Base-by-base conservation (phyloP, 2,888 invertebrate species). In the Dryococelus australis region DNA sequence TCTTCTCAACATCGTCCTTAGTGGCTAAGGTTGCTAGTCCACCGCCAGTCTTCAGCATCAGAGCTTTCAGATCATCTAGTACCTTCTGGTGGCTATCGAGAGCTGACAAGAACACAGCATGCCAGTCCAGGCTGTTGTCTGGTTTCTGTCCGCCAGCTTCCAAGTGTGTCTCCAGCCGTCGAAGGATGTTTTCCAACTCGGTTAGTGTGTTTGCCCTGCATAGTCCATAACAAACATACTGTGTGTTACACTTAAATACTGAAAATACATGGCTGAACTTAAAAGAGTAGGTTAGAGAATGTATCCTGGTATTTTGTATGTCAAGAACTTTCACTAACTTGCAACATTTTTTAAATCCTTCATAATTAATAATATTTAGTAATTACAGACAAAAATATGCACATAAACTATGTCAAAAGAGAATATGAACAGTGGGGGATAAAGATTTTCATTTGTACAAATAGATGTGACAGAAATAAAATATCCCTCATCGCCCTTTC, bases 1-100 rank as follows among this genome's bases (percentile, higher is more conserved):
- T 91, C 20, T 92, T 92, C 87, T 94, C 93, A 0, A 96, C 91
- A 88, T 95, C 95, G 0, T 92, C 90, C 26, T 92, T 92, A 8
- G 93, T 92, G 8, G 95, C 94, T 81, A 95, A 20, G 8, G 53
- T n/a, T 9, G 24, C 12, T 78, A 88, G 9, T 2, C 86, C 86
- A 43, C 47, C 90, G 89, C 43, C 89, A 88, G 35, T 92, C 87
- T 89, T 91, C 91, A n/a, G 89, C 87, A 85, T 90, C 89, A 35
- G 92, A 88, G 8, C 88, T 88, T 91, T 91, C 0, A 92, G 87
- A 84, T 92, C 92, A 4, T 90, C 88, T 84, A 91, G 88, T n/a
- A 92, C 90, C 88, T 91, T 90, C 87, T 92, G 91, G 92, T 16
- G 89, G 89, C 79, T 92, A 90, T 87, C 92, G 88, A 85, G 90